Base-by-base conservation (phyloP, 1,140 invertebrate species). In the Sycobia sp. region DNA sequence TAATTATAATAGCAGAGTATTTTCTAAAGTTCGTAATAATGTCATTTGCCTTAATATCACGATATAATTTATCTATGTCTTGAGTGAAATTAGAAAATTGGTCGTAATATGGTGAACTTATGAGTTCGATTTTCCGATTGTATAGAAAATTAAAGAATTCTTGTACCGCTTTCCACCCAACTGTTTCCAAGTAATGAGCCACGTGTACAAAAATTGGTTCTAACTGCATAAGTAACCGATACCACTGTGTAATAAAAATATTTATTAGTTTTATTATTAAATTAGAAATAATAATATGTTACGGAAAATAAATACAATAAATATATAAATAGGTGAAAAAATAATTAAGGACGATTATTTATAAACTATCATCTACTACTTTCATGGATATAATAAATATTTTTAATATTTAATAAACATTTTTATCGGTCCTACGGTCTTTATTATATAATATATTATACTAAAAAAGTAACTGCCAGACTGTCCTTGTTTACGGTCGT, bases 111-210 rank as follows among this genome's bases (percentile, higher is more conserved):
- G 89, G 87, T 0, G 90, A 91, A n/a, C 87, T 87, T 1, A 91
- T 87, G 38, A 94, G 75, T 66, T 93, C 91, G 44, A 89, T 88
- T 53, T 88, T 88, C 3, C 90, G 85, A 29, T 90, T 87, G 67
- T 93, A 92, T 43, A 94, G 84, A 69, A 93, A 93, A 66, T 93
- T 91, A 1, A 89, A 80, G 11, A 92, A 77, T 62, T 91, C 88
- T 65, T 87, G 88, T 76, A 89, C 87, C 0, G 89, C 85, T 55
- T 89, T 87, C 84, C 90, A 91, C 0, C 85, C 82, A 8, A 89
- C 86, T 0, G 86, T 86, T 73, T 94, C 91, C 0, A 89, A 69
- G 68, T 91, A 91, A 73, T 92, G 90, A 43, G 90, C 73, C 20
- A 91, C 78, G 57, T 88, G 87, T 27, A 92, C 88, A 65, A 93